These are phyloP conservation scores for Orthosia incerta DNA, from an alignment of 2,888 invertebrate species.

Conservation along the genomic window DNA sequence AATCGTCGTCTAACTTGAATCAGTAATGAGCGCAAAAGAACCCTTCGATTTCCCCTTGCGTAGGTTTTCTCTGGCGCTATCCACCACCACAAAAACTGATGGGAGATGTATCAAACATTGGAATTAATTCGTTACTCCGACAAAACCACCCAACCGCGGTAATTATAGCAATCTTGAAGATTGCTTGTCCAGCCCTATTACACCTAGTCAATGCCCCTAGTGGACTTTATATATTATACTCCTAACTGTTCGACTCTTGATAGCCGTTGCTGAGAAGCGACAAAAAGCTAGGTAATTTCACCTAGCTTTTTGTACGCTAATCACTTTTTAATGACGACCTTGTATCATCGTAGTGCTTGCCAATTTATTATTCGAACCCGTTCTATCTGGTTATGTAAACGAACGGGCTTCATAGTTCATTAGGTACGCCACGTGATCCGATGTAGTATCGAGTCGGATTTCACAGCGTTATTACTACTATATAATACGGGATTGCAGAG, in stretches of 20 bases:
- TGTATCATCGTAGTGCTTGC: slow-evolving; percentile 25
- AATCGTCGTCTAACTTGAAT: too few relatives aligned
- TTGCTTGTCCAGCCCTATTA: slow-evolving; percentile 30
- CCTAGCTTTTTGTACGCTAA: slow-evolving; percentile 25
- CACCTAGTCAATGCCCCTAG: slow-evolving; percentile 23
- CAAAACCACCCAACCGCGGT: slow-evolving; percentile 12
- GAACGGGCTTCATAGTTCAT: slow-evolving; percentile 11
- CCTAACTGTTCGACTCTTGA: slow-evolving; percentile 22
- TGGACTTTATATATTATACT: slow-evolving; percentile 40
- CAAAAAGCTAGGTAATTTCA: too few relatives aligned
- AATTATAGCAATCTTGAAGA: slow-evolving; percentile 40
- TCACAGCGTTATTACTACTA: slow-evolving; percentile 7
- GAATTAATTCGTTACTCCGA: not conserved
- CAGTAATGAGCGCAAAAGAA: not conserved
- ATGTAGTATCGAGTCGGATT: slow-evolving; percentile 22
- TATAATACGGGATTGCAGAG: not conserved
- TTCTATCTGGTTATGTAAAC: slow-evolving; percentile 26
- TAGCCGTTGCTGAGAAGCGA: slow-evolving; percentile 2
- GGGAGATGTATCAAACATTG: not conserved
- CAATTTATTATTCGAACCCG: slow-evolving; percentile 31
- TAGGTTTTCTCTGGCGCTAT: not conserved
- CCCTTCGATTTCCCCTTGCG: not conserved
- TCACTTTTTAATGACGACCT: slow-evolving; percentile 44
- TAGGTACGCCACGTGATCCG: not conserved
- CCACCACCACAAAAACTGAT: not conserved